These are phyloP conservation scores for Ophioninae sp. DNA, from an alignment of 2,888 invertebrate species.

Conservation along the genomic window DNA sequence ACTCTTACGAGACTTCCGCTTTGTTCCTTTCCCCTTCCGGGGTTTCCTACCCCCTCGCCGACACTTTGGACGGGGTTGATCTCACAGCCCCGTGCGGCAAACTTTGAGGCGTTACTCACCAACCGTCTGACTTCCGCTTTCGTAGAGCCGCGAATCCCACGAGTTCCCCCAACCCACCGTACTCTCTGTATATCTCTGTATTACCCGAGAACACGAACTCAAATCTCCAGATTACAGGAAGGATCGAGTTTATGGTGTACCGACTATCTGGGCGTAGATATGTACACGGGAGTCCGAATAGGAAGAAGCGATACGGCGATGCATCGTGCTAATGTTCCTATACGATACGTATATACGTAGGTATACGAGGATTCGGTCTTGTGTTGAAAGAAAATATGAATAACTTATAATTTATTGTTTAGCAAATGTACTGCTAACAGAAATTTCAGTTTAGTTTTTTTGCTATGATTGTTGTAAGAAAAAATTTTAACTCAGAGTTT, in stretches of 20 bases:
- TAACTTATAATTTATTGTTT: neutral
- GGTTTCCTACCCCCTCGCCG: neutral
- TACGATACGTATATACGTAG: neutral
- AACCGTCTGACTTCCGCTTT: conserved; percentile 57
- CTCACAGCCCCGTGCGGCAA: conserved; percentile 34
- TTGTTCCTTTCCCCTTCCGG: neutral
- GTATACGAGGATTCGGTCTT: neutral
- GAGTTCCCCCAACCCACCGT: conserved; percentile 8
- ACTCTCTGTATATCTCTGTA: conserved; percentile 22
- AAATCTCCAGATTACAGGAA: conserved; percentile 57
- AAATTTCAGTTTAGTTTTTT: too few species aligned
- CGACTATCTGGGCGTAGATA: conserved; percentile 1
- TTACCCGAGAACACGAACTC: conserved; percentile 50
- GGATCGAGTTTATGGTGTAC: conserved; percentile 48
- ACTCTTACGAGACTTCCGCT: conserved; percentile 35
- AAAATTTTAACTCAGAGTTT: too few species aligned
- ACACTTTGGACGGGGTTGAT: conserved; percentile 19
- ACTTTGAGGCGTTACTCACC: conserved; percentile 58
- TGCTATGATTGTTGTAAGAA: too few species aligned
- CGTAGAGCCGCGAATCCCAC: conserved; percentile 51
- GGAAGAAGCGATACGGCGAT: neutral
- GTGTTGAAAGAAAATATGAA: neutral
- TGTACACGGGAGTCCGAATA: conserved; percentile 4
- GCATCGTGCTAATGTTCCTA: neutral
- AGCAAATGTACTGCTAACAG: too few species aligned